A percentile compares a stretch with the other conserved stretches of the same genome.
These are phyloP conservation scores for Micrasema minimum DNA, from an alignment of 1,140 invertebrate genomes.

Conservation along the genomic window DNA sequence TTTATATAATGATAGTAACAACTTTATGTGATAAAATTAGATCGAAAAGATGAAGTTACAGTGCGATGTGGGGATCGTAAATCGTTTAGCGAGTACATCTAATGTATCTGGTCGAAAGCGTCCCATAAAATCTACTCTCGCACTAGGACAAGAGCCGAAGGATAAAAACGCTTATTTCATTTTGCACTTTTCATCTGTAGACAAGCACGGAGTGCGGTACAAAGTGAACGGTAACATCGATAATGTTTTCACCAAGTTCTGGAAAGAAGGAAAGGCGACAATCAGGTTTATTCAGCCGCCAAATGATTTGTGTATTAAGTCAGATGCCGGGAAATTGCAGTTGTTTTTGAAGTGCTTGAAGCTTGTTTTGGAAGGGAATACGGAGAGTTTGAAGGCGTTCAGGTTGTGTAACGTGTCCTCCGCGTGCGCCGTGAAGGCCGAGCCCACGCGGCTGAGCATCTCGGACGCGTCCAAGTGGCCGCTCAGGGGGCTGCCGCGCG, in stretches of 20 bases:
- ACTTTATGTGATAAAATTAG: too few species aligned
- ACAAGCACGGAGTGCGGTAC: conserved; percentile 76
- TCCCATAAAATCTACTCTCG: conserved; percentile 71
- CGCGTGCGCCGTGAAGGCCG: conserved; percentile 65
- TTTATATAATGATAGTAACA: too few species aligned
- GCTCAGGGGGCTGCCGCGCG: conserved; percentile 74
- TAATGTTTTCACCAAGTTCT: conserved; percentile 74
- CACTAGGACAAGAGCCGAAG: conserved; percentile 72
- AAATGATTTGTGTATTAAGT: conserved; percentile 76
- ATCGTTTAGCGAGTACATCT: conserved; percentile 65
- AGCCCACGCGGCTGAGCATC: conserved; percentile 72
- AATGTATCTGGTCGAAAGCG: conserved; percentile 62
- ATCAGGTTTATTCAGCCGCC: conserved; percentile 76
- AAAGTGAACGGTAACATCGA: conserved; percentile 73
- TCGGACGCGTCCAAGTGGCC: conserved; percentile 74
- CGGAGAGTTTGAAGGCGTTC: conserved; percentile 58
- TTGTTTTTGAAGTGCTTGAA: conserved; percentile 74
- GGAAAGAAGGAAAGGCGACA: conserved; percentile 79
- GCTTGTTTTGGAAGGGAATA: conserved; percentile 70
- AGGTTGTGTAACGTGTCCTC: conserved; percentile 66
- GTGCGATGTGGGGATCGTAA: conserved; percentile 73
- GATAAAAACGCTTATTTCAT: conserved; percentile 70
- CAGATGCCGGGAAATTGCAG: conserved; percentile 74
- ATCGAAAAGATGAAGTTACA: conserved; percentile 73
- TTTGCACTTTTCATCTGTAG: conserved; percentile 72